Base-by-base conservation (phyloP, 1,140 invertebrate genomes). In the Drosophila pruinosa region DNA sequence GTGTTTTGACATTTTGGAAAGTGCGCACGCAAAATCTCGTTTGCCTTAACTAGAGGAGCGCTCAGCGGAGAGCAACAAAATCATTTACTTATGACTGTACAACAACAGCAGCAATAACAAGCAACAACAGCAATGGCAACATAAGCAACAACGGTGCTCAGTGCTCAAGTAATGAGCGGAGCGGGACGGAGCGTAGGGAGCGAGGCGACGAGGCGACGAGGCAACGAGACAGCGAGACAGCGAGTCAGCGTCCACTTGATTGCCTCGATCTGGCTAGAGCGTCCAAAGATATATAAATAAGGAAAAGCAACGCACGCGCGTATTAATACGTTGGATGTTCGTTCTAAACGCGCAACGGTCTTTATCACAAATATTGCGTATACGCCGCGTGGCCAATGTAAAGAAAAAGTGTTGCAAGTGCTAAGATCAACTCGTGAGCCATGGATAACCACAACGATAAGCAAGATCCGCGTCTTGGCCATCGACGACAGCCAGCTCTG, bases 301-400 rank as follows among this genome's bases (percentile, higher is more conserved):
- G 81, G 81, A 85, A 85, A 81, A 76, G 81, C 77, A 85, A 85
- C 81, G 81, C 81, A 85, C 81, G 81, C 81, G 81, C 82, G 81
- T 85, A 86, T 86, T 85, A 81, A 81, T 78, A 19, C 80, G 74
- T 69, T 85, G 57, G 45, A 69, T 81, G 77, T 78, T 58, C 63
- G 63, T 65, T 85, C 81, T 85, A 88, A 86, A 80, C 64, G 73
- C 59, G 47, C 54, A 70, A 65, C 57, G 59, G 39, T 58, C 28
- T 14, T 36, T 22, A 48, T 31, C 15, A 26, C 14, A 61, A 56
- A 47, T 2, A 61, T 56, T 52, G 64, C 26, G 47, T 12, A 56
- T 59, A 59, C 69, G 70, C 50, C 63, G 39, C 56, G 41, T 26
- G 24, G 39, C 34, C 31, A 56, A 39, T 36, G 28, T n/a, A 52